These are phyloP conservation scores for Amphiprion clarkii DNA, from an alignment of 2,797 vertebrate genomes.

Conservation along the genomic window DNA sequence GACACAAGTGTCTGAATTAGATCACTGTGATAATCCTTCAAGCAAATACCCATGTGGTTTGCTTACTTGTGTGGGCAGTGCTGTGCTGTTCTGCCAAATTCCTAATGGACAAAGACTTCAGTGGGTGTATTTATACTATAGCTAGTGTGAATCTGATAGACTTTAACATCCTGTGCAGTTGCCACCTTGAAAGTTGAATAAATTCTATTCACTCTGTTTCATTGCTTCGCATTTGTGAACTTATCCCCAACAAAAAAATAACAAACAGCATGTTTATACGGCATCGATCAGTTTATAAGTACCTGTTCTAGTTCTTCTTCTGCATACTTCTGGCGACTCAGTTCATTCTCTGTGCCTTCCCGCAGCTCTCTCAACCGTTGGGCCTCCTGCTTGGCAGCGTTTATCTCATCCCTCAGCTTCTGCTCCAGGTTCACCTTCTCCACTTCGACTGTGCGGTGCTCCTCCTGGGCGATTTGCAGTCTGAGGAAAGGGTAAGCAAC, in stretches of 20 bases:
- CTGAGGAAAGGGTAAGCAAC: conserved; percentile 70
- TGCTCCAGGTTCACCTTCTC: conserved; percentile 98
- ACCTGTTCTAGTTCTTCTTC: conserved; percentile 98
- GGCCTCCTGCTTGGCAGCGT: conserved; percentile 95
- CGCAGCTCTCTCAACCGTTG: conserved; percentile 93
- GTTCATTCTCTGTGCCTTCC: conserved; percentile 95
- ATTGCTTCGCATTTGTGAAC: neutral
- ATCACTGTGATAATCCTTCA: conserved; percentile 38
- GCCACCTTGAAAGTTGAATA: conserved; percentile 28
- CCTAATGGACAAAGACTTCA: conserved; percentile 53
- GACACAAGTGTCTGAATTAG: conserved; percentile 30
- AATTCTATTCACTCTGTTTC: neutral
- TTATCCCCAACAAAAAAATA: too few relatives aligned
- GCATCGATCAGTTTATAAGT: conserved; percentile 1
- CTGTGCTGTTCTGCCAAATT: conserved; percentile 53
- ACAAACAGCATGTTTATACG: neutral
- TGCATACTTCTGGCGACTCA: conserved; percentile 96
- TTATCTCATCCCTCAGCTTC: conserved; percentile 97
- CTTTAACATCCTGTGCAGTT: conserved; percentile 52
- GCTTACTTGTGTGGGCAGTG: conserved; percentile 56
- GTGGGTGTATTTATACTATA: conserved; percentile 68
- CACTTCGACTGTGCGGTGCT: conserved; percentile 96
- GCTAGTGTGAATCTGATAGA: conserved; percentile 42
- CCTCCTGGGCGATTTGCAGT: conserved; percentile 97
- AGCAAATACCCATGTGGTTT: conserved; percentile 40